phyloP scores from a whole-genome alignment of 2,113 vertebrate species.

The Piliocolobus tephrosceles region DNA sequence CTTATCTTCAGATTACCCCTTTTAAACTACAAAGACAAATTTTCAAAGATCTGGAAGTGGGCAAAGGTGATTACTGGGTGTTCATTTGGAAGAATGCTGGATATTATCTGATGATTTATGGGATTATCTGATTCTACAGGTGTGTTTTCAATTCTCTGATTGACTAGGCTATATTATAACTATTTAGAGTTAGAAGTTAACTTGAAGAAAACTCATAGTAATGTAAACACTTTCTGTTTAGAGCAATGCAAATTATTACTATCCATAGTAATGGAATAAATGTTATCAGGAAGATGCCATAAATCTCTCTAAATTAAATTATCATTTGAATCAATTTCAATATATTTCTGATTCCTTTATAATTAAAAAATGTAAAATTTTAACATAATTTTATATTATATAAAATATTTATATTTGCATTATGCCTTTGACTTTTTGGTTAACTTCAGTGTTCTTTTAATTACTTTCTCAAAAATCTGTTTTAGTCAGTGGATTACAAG shows the following conservation, averaged over 20 bases:
- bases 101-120: not conserved
- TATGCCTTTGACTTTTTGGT: slow-evolving; percentile 39
- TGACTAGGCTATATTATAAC: not conserved
- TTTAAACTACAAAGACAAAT: not conserved
- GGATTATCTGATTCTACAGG: not conserved
- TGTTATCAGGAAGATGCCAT: not conserved
- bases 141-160: not conserved
- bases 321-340: not conserved
- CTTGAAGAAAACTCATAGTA: not conserved
- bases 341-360: slow-evolving; percentile 18
- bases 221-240: not conserved
- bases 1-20: not conserved
- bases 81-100: not conserved
- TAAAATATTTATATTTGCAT: slow-evolving; percentile 56
- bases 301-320: slow-evolving; percentile 50
- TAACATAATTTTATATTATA: not conserved
- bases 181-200: not conserved
- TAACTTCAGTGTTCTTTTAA: slow-evolving; percentile 40
- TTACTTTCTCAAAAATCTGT: slow-evolving; percentile 41
- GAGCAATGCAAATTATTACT: not conserved
- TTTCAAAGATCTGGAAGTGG: not conserved
- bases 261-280: not conserved
- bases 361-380: slow-evolving; percentile 33
- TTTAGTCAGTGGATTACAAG: slow-evolving; percentile 59
- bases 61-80: not conserved